phyloP scores from a whole-genome alignment of 1,140 invertebrate species.

The Acromyrmex heyeri region DNA sequence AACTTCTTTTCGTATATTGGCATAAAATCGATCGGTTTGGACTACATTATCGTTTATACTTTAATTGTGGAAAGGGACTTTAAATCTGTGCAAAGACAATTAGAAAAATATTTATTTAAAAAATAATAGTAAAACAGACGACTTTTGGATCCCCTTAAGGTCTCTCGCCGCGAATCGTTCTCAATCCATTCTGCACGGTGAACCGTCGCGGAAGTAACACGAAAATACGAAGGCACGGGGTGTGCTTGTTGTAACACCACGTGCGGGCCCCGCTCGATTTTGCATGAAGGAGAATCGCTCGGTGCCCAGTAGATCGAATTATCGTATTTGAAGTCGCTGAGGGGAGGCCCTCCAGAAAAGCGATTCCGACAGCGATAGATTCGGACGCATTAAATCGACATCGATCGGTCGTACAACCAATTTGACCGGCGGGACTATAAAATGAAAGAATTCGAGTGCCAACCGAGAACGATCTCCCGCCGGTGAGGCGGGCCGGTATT shows the following conservation, averaged over 20 bases:
- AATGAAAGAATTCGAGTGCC: constrained; percentile 38
- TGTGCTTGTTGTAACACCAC: constrained; percentile 32
- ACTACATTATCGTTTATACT: too few species aligned
- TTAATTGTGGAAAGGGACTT: too few species aligned
- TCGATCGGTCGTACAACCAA: constrained; percentile 70
- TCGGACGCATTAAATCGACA: constrained; percentile 75
- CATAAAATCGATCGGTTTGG: too few species aligned
- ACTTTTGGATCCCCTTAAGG: neutral
- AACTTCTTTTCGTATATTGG: too few species aligned
- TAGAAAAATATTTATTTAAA: too few species aligned
- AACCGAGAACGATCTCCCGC: constrained; percentile 10
- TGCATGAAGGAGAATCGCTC: constrained; percentile 17
- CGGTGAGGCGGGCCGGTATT: constrained; percentile 3
- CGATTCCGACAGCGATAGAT: constrained; percentile 73
- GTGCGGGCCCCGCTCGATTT: constrained; percentile 42
- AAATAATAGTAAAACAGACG: too few species aligned
- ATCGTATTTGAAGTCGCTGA: constrained; percentile 64
- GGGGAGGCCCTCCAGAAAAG: constrained; percentile 28
- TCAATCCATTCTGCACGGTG: neutral
- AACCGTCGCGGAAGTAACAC: constrained; percentile 38
- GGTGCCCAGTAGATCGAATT: constrained; percentile 75
- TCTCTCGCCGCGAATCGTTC: neutral
- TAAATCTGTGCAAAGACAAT: too few species aligned
- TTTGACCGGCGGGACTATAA: constrained; percentile 62
- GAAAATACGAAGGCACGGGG: constrained; percentile 18